phyloP scores from a whole-genome alignment of 2,888 invertebrate genomes.

The Apantesis nais region DNA sequence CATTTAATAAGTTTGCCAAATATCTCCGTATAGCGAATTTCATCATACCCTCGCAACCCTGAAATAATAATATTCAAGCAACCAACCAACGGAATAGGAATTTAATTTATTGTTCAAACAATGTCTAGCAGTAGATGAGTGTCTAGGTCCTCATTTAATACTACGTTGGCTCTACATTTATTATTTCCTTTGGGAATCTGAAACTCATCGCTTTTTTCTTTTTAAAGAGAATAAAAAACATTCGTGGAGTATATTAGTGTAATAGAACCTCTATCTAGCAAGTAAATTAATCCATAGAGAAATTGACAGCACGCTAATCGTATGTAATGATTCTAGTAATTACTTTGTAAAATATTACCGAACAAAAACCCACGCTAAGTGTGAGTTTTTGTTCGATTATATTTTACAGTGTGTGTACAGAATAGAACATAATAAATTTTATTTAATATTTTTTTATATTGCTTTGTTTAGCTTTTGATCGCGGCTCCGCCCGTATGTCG shows the following conservation, averaged over 20 bases:
- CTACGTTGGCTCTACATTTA: neutral
- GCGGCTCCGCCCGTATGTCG: no score
- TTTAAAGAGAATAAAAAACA: neutral
- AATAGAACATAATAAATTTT: neutral
- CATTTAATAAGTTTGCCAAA: neutral
- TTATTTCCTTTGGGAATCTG: constrained; percentile 11
- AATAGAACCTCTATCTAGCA: neutral
- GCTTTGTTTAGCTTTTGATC: no score
- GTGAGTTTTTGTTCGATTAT: no score
- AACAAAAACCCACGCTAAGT: neutral
- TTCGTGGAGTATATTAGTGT: neutral
- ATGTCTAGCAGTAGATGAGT: constrained; percentile 1
- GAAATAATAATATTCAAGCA: neutral
- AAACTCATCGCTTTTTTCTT: neutral
- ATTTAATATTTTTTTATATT: no score
- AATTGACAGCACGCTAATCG: neutral
- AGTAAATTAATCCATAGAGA: neutral
- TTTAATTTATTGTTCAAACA: constrained; percentile 11
- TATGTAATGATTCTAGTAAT: neutral
- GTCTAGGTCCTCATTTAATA: neutral
- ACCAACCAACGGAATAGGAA: neutral
- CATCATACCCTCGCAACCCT: neutral
- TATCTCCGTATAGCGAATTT: neutral
- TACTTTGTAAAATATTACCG: neutral
- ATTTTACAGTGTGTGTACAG: no score